These are phyloP conservation scores for Monoplex corrugatus DNA, from an alignment of 2,888 invertebrate species.

Conservation along the genomic window DNA sequence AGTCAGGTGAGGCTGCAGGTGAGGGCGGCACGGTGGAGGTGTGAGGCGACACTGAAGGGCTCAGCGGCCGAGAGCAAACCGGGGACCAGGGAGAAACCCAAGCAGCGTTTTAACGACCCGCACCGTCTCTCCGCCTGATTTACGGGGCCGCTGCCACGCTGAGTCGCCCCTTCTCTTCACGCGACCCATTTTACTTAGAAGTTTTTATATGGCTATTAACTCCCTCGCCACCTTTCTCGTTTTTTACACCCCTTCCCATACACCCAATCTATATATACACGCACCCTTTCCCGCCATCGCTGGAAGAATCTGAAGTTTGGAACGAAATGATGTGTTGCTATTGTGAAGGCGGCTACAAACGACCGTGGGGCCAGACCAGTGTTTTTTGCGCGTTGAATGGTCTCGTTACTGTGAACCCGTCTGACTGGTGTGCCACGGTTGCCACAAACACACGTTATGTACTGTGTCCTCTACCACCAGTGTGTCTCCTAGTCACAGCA, in stretches of 20 bases:
- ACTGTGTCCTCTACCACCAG: too few relatives aligned
- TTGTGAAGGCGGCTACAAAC: too few relatives aligned
- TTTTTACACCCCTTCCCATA: background rate
- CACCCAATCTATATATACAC: background rate
- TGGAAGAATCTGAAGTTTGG: background rate
- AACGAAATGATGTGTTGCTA: too few relatives aligned
- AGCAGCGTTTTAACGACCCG: constrained; percentile 9
- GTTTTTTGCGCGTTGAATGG: too few relatives aligned
- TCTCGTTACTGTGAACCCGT: too few relatives aligned
- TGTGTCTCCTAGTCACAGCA: too few relatives aligned
- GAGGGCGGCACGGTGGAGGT: background rate
- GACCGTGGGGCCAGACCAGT: too few relatives aligned
- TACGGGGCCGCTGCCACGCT: constrained; percentile 39
- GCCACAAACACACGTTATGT: too few relatives aligned
- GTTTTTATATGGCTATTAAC: constrained; percentile 44
- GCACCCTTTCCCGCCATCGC: background rate
- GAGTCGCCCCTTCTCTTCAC: constrained; percentile 5
- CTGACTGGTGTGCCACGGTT: too few relatives aligned
- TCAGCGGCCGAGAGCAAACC: background rate
- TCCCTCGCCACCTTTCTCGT: constrained; percentile 45
- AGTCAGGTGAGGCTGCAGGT: background rate
- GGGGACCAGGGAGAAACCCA: background rate
- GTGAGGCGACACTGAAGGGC: background rate
- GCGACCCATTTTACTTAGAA: constrained; percentile 1
- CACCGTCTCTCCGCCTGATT: background rate